A percentile compares a stretch with the other conserved stretches of the same genome.
phyloP scores from a whole-genome alignment of 2,113 vertebrate genomes.

The Daboia siamensis region DNA sequence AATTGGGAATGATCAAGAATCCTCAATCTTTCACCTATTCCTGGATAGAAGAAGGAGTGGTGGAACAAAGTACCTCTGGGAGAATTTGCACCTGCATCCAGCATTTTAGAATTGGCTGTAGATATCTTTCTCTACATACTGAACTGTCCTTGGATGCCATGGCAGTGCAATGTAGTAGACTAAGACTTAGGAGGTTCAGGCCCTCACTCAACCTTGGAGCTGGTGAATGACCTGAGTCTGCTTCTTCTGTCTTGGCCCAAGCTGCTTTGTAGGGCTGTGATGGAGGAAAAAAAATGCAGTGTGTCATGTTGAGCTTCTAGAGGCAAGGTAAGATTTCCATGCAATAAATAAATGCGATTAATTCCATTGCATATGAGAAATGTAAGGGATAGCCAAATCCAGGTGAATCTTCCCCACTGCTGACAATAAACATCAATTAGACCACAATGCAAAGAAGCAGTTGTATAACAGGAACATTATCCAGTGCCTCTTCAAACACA shows the following conservation, averaged over 20 bases:
- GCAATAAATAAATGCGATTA: not conserved
- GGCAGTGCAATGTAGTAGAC: not conserved
- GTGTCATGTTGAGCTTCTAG: not conserved
- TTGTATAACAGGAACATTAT: not conserved
- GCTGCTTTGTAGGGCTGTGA: not conserved
- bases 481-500: not conserved
- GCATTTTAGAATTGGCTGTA: not conserved
- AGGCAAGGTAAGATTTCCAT: not conserved
- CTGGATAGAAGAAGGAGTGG: not conserved
- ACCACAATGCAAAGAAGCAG: not conserved
- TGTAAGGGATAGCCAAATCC: not conserved
- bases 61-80: not conserved
- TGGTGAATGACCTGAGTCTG: not conserved
- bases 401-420: not conserved
- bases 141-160: not conserved
- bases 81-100: not conserved
- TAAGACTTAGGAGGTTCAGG: not conserved
- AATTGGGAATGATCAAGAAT: not conserved
- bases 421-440: not conserved
- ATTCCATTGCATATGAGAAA: not conserved
- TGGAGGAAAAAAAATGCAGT: not conserved
- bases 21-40: not conserved
- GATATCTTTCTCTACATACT: not conserved
- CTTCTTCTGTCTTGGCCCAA: not conserved
- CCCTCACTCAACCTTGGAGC: not conserved